Percentiles rank a stretch among this genome's conserved stretches.
Evolutionary conservation across 2,797 vertebrate genomes (phyloP).

Genomic region (Oceanodroma leucorhoa): DNA sequence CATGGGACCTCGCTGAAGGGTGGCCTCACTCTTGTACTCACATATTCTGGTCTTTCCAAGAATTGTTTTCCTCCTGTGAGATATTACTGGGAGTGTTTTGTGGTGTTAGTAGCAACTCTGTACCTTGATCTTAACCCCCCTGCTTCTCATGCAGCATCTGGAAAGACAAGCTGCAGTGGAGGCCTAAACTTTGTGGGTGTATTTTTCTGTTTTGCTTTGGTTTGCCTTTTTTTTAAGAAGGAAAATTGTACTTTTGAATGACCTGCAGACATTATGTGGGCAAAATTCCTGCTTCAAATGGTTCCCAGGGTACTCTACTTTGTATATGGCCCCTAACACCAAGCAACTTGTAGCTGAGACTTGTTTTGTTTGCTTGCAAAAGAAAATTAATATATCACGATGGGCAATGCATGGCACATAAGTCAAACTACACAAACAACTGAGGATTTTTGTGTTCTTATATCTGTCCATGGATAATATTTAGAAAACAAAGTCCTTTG

Average conservation of each 20-base stretch:
- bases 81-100: background rate
- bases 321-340: background rate
- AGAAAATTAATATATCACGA: constrained; percentile 50
- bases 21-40: background rate
- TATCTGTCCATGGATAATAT: constrained; percentile 54
- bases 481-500: constrained; percentile 68
- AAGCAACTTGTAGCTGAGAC: background rate
- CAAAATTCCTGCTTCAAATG: background rate
- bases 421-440: constrained; percentile 63
- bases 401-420: constrained; percentile 25
- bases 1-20: background rate
- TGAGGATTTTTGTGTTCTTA: constrained; percentile 15
- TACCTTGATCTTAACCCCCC: background rate
- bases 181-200: background rate
- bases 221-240: background rate
- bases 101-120: background rate
- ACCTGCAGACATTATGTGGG: background rate
- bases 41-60: background rate
- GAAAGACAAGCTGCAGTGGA: background rate
- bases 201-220: background rate
- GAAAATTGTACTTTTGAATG: background rate
- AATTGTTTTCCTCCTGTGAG: background rate
- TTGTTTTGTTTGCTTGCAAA: constrained; percentile 52
- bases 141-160: background rate
- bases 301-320: background rate